A percentile compares a stretch with the other conserved stretches of the same genome.
phyloP scores from a whole-genome alignment of 2,113 vertebrate genomes.

The Forbesichthys agassizii region DNA sequence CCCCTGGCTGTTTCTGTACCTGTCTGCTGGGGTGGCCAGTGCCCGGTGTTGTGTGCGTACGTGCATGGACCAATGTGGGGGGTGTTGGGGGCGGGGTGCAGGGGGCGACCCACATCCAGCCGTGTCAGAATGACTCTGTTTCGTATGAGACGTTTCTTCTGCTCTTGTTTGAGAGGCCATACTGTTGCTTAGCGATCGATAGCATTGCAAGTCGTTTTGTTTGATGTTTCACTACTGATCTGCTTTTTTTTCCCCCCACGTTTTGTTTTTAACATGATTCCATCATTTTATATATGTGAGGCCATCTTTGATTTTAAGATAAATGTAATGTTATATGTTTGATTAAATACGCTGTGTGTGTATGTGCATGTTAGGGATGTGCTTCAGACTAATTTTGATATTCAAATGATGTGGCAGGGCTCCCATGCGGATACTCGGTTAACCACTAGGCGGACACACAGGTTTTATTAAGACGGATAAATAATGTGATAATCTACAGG shows the following conservation, averaged over 20 bases:
- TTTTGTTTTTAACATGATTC: constrained; percentile 27
- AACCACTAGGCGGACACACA: too few relatives aligned
- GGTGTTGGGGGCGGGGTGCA: not conserved
- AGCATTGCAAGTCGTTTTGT: constrained; percentile 43
- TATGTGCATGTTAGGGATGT: not conserved
- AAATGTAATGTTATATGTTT: constrained; percentile 9
- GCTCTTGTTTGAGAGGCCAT: constrained; percentile 3
- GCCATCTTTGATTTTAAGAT: constrained; percentile 39
- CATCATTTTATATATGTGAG: not conserved
- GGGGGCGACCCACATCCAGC: not conserved
- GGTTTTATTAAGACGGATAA: too few relatives aligned
- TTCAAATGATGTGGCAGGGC: too few relatives aligned
- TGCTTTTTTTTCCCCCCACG: constrained; percentile 23
- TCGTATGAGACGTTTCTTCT: constrained; percentile 5
- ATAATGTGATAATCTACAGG: too few relatives aligned
- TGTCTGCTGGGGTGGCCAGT: constrained; percentile 17
- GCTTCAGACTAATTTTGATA: not conserved
- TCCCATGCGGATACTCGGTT: too few relatives aligned
- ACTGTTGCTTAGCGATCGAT: constrained; percentile 48
- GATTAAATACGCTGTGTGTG: not conserved
- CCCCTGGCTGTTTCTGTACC: constrained; percentile 9
- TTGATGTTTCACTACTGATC: constrained; percentile 51
- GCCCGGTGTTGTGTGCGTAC: constrained; percentile 74
- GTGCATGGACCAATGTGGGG: constrained; percentile 45
- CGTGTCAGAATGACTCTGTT: constrained; percentile 34